Conservation (phyloP, 2,113 vertebrate species). For the Phaethornis superciliosus region DNA sequence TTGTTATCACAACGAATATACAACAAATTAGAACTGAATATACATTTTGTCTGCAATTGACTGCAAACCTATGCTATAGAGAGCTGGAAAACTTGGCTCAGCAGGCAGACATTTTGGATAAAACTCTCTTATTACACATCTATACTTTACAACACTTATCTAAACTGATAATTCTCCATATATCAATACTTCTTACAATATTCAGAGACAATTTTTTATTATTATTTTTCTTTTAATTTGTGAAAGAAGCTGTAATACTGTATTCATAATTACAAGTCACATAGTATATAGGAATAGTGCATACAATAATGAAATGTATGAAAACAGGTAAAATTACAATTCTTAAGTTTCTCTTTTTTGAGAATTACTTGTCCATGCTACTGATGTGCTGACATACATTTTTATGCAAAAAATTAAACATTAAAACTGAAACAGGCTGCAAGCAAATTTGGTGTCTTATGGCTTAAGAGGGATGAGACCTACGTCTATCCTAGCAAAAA, state of each 20-base stretch:
- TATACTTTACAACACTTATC: background rate
- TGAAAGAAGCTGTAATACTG: background rate
- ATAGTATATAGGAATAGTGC: background rate
- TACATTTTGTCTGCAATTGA: background rate
- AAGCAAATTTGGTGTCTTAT: background rate
- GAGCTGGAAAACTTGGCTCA: background rate
- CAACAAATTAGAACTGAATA: background rate
- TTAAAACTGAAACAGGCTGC: background rate
- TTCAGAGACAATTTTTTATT: background rate
- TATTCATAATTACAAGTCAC: background rate
- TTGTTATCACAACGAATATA: background rate
- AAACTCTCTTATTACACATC: background rate
- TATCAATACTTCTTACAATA: background rate
- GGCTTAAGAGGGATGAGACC: background rate
- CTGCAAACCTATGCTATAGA: background rate
- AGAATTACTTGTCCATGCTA: background rate
- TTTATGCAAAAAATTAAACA: background rate
- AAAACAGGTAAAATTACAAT: background rate
- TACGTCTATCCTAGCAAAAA: background rate
- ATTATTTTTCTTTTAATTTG: background rate
- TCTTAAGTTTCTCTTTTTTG: background rate
- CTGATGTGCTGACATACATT: background rate
- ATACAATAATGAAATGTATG: background rate
- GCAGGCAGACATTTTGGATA: background rate
- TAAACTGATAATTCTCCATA: background rate